Evolutionary conservation across 2,797 vertebrate species (phyloP).

Genomic region (Rachycentron canadum): DNA sequence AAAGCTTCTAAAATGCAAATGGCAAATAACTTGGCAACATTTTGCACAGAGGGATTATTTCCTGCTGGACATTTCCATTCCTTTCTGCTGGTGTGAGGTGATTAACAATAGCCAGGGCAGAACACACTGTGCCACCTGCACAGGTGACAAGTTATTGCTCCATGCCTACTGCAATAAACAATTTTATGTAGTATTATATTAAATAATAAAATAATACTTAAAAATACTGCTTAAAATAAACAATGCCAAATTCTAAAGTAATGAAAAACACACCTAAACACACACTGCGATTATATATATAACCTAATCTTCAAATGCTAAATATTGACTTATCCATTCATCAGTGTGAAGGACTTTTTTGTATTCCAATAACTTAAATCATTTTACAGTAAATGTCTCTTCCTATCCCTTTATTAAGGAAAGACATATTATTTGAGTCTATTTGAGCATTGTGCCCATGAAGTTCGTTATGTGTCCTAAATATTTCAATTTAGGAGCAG

Average conservation of each 20-base stretch:
- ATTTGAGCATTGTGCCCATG: too few relatives aligned
- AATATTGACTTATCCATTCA: too few relatives aligned
- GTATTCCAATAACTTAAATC: too few relatives aligned
- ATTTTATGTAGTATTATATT: too few relatives aligned
- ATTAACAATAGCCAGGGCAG: slow-evolving; percentile 39
- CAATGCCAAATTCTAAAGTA: neutral
- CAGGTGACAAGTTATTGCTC: neutral
- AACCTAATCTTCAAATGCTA: neutral
- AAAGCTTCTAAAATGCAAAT: neutral
- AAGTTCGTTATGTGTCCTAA: too few relatives aligned
- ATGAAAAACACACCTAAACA: neutral
- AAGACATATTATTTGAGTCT: too few relatives aligned
- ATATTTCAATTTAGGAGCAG: too few relatives aligned
- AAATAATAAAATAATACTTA: too few relatives aligned
- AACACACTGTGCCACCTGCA: slow-evolving; percentile 7
- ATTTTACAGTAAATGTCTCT: too few relatives aligned
- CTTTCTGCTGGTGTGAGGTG: slow-evolving; percentile 40
- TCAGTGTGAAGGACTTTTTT: too few relatives aligned
- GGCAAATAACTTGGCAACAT: slow-evolving; percentile 44
- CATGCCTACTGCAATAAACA: neutral
- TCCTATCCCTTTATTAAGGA: too few relatives aligned
- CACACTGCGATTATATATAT: neutral
- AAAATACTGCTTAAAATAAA: neutral
- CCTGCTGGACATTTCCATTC: slow-evolving; percentile 56
- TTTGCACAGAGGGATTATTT: slow-evolving; percentile 51